Evolutionary conservation across 2,797 vertebrate species (phyloP).

Genomic region (Anguilla obscura): DNA sequence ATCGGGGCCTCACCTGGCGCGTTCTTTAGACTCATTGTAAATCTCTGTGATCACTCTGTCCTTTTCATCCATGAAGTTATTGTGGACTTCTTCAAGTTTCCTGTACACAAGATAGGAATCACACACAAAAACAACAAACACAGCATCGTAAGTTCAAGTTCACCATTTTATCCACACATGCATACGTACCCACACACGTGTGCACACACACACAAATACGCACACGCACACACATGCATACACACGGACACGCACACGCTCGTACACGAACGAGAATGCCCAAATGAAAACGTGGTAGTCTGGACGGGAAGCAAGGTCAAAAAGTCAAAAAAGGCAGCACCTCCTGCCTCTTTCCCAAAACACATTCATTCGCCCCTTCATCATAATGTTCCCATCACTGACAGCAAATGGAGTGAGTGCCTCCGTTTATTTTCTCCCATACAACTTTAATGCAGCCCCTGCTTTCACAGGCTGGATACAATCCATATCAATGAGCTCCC

Average conservation of each 20-base stretch:
- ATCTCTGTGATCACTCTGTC: constrained; percentile 77
- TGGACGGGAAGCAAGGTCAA: constrained; percentile 24
- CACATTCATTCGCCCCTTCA: constrained; percentile 16
- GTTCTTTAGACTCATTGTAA: constrained; percentile 81
- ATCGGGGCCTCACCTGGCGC: constrained; percentile 73
- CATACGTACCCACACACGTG: not conserved
- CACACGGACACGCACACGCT: not conserved
- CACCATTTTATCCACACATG: not conserved
- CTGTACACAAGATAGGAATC: constrained; percentile 56
- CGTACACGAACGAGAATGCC: not conserved
- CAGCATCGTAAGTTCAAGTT: constrained; percentile 5
- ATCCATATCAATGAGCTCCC: constrained; percentile 25
- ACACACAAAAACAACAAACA: constrained; percentile 5
- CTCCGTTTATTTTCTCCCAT: constrained; percentile 8
- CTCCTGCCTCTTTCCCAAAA: constrained; percentile 26
- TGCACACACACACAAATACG: not conserved
- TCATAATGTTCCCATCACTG: not conserved
- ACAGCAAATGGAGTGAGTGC: not conserved
- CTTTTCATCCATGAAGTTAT: constrained; percentile 82
- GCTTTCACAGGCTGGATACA: not conserved
- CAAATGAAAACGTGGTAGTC: not conserved
- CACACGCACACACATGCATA: constrained; percentile 11
- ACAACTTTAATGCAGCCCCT: not conserved
- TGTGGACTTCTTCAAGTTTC: constrained; percentile 80
- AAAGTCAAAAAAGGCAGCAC: constrained; percentile 2